Base-by-base conservation (phyloP, 92 coral and sea anemone species). In the Heliopora coerulea region DNA sequence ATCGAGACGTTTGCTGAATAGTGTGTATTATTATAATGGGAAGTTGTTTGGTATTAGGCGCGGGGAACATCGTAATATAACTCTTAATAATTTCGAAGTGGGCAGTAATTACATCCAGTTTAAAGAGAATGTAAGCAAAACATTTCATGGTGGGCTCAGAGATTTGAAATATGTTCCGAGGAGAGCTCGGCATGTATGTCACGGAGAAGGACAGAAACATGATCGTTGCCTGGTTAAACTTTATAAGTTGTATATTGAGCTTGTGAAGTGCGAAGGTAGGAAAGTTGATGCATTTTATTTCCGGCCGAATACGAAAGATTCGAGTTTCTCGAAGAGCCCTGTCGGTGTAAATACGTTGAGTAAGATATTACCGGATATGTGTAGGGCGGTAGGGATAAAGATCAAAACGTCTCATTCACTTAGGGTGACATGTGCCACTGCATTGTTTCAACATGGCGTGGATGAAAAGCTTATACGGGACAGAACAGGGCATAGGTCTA, bases 71-170 rank as follows among this genome's bases (percentile, higher is more conserved):
- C 72, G 81, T 35, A 59, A 70, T 32, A 29, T 82, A 52, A 34
- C 79, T 35, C 48, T 78, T 48, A 30, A 65, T 56, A 74, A 87
- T 59, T 60, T 84, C 74, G 72, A 30, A 41, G 86, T 86, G 58
- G 61, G 70, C n/a, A 83, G 50, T 42, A 81, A 82, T 58, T 44
- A 39, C 49, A 72, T 81, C 28, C 26, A 70, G 69, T 86, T 81
- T 81, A 80, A 81, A 42, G 86, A 86, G 59, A 59, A 66, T 74
- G 25, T 49, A 14, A 50, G 78, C 64, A 83, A 86, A 65, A 83
- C 85, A 41, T 82, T 61, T 73, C 18, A 78, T 5, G 86, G 90
- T 39, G 86, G 86, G 40, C 54, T 86, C 58, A 86, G 79, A 54
- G 85, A 86, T 74, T 68, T 79, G 68, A 74, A 83, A 48, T 57